Conservation (phyloP, 2,113 vertebrate species). For the Phalacrocorax pelagicus region DNA sequence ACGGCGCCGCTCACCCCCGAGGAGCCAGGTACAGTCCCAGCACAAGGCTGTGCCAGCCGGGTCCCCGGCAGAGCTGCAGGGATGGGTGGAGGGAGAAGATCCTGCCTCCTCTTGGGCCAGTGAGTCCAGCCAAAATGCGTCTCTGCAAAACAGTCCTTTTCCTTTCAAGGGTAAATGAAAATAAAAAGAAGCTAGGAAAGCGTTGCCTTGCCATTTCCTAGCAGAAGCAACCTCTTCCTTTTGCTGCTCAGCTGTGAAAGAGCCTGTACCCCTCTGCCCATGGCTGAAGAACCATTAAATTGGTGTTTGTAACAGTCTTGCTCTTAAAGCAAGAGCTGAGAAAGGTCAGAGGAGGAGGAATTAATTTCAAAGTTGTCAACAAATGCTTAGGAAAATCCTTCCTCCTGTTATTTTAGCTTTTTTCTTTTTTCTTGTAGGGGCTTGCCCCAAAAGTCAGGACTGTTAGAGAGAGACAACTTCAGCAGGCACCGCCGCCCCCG, state of each 20-base stretch:
- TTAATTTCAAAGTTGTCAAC: neutral
- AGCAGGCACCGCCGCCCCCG: rapidly evolving
- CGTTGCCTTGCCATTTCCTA: neutral
- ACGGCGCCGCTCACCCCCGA: rapidly evolving
- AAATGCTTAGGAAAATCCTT: neutral
- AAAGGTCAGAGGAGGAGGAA: neutral
- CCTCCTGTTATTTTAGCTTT: neutral
- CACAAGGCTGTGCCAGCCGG: rapidly evolving
- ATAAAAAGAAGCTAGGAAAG: neutral
- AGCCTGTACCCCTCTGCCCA: neutral
- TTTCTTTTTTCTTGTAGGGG: neutral
- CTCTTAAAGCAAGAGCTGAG: neutral
- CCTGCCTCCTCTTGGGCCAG: neutral
- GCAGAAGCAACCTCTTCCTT: neutral
- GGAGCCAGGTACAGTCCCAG: neutral
- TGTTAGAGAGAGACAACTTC: neutral
- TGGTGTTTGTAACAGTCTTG: neutral
- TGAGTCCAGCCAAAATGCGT: neutral
- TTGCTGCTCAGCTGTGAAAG: neutral
- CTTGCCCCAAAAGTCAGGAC: neutral
- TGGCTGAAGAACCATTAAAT: neutral
- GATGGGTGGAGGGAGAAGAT: neutral
- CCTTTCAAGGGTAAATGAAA: neutral
- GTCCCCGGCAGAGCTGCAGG: neutral
- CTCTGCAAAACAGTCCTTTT: neutral